Evolutionary conservation across 2,888 invertebrate species (phyloP).

Genomic region (Epinotia nisella): DNA sequence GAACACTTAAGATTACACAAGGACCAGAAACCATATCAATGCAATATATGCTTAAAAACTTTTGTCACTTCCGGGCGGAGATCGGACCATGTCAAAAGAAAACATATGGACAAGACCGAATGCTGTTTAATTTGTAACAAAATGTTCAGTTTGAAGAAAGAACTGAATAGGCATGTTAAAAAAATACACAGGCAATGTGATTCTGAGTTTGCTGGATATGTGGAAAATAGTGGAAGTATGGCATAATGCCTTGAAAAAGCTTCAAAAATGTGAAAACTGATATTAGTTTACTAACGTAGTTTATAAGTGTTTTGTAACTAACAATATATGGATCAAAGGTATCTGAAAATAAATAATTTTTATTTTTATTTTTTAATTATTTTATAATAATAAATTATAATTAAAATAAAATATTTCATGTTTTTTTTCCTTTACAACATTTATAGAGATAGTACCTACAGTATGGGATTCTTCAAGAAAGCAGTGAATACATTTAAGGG

Average conservation of each 20-base stretch:
- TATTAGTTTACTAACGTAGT: no score
- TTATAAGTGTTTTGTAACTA: no score
- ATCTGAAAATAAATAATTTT: no score
- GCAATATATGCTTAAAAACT: conserved; percentile 59
- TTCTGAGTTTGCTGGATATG: conserved; percentile 7
- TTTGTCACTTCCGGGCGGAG: conserved; percentile 67
- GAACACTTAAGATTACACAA: conserved; percentile 66
- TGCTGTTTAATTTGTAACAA: conserved; percentile 65
- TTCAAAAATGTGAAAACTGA: not conserved
- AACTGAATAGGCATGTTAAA: conserved; percentile 65
- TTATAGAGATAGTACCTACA: no score
- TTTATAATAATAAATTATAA: not conserved
- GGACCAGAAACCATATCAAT: conserved; percentile 62
- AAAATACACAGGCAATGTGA: conserved; percentile 52
- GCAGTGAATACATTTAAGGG: no score
- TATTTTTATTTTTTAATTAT: no score
- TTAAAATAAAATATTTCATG: no score
- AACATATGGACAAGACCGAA: conserved; percentile 60
- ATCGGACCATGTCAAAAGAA: conserved; percentile 65
- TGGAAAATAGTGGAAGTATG: not conserved
- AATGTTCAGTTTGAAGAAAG: conserved; percentile 65
- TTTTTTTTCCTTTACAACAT: no score
- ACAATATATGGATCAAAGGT: no score
- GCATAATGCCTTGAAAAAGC: conserved; percentile 6
- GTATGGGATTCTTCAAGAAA: no score